Evolutionary conservation across 2,888 invertebrate species (phyloP), one percentile per base, ranked within the genome.

Genomic region (Gryllus longicercus): DNA sequence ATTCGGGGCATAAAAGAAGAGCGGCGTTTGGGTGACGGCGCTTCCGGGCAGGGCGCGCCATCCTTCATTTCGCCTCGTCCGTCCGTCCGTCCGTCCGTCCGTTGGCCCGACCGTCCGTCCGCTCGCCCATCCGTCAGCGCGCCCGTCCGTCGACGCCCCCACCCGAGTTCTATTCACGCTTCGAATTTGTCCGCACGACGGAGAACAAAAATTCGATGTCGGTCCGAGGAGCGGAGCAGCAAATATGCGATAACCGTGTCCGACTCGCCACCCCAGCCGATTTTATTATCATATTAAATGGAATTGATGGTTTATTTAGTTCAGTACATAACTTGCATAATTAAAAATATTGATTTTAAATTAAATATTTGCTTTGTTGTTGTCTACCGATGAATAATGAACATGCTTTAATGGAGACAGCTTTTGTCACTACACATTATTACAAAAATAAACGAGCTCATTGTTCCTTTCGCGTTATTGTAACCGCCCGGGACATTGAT

Each of bases 221-320:
- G 38, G 38, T 8, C 38, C 38, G 38, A 38, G 38, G 38, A 14
- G 63, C 63, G 63, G 4, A n/a, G 63, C 63, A 18, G 63, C 63
- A 63, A 63, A 63, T 63, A 63, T 63, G 63, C 63, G 63, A 63
- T 63, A 63, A 63, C 63, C 63, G 63, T 63, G 63, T 63, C 63
- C 63, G 63, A 63, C 63, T 63, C 63, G 63, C 63, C 63, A 63
- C 63, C 63, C 63, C 63, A 18, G 63, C 63, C 63, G 63, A 63
- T 63, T 63, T 63, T 63, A 63, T 63, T 63, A 63, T 63, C 63
- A 63, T 63, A 63, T 63, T 63, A 63, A 63, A 63, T 63, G 63
- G 63, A 63, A 63, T 63, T 63, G 63, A 63, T 63, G 63, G 63
- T 63, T 63, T 63, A 63, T 63, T 63, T 63, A 63, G 63, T 63